phyloP scores from a whole-genome alignment of 2,888 invertebrate genomes.

The Malachius bipustulatus region DNA sequence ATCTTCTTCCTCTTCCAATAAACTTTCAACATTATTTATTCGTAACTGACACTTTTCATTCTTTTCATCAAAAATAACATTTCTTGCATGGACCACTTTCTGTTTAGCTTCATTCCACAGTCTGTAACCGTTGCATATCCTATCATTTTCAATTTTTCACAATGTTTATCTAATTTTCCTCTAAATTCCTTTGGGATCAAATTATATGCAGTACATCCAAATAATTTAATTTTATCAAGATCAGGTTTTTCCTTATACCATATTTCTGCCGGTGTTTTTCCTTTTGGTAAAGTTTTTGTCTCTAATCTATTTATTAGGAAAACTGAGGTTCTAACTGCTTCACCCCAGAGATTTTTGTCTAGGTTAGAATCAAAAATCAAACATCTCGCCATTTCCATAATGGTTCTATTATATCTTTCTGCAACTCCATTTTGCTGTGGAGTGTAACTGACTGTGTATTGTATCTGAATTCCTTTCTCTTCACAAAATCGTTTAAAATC shows the following conservation, averaged over 20 bases:
- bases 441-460: constrained; percentile 15
- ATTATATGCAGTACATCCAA: constrained; percentile 20
- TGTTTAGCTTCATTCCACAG: constrained; percentile 10
- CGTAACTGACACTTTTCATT: constrained; percentile 9
- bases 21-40: constrained; percentile 18
- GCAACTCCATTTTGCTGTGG: constrained; percentile 17
- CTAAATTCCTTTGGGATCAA: constrained; percentile 17
- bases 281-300: constrained; percentile 8
- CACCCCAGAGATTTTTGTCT: constrained; percentile 15
- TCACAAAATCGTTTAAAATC: constrained; percentile 16
- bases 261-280: constrained; percentile 18
- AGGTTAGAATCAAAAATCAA: constrained; percentile 16
- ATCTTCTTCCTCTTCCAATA: constrained; percentile 10
- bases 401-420: constrained; percentile 15
- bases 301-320: constrained; percentile 10
- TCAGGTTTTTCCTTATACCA: constrained; percentile 18
- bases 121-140: constrained; percentile 17
- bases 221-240: constrained; percentile 19
- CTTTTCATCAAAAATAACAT: constrained; percentile 15
- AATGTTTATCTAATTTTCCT: too few relatives aligned
- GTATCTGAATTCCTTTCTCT: constrained; percentile 15
- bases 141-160: constrained; percentile 13
- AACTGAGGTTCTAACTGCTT: constrained; percentile 13
- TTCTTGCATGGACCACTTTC: constrained; percentile 10
- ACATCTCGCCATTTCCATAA: constrained; percentile 18